These are phyloP conservation scores for Dasypolia templi DNA, from an alignment of 2,888 invertebrate genomes.

Conservation along the genomic window DNA sequence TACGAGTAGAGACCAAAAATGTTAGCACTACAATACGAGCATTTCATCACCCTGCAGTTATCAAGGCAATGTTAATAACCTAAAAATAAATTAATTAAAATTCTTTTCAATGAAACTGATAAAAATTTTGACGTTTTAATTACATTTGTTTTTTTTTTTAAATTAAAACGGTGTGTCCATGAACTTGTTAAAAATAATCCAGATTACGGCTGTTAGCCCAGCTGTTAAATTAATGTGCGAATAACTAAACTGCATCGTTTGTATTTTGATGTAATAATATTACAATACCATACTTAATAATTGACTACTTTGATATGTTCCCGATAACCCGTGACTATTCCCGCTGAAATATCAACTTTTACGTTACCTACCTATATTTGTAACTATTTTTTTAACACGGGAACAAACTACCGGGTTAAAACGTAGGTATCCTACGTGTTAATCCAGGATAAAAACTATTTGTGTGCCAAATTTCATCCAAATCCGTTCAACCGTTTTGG, in stretches of 20 bases:
- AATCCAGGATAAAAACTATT: background rate
- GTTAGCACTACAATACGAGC: background rate
- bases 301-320: no score
- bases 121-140: constrained; percentile 53
- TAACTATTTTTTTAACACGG: background rate
- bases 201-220: constrained; percentile 45
- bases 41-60: constrained; percentile 34
- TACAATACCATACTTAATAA: no score
- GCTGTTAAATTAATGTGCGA: constrained; percentile 42
- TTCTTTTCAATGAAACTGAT: constrained; percentile 56
- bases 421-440: background rate
- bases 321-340: background rate
- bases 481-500: background rate
- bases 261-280: background rate
- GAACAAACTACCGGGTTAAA: background rate
- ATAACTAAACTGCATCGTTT: constrained; percentile 34
- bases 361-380: no score
- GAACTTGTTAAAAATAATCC: constrained; percentile 48
- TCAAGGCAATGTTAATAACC: constrained; percentile 60
- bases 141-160: constrained; percentile 7
- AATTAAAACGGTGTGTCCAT: constrained; percentile 13
- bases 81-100: constrained; percentile 60
- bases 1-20: background rate
- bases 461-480: background rate
- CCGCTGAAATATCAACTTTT: background rate